These are phyloP conservation scores for Argyrosomus regius DNA, from an alignment of 2,797 vertebrate genomes.

Conservation along the genomic window DNA sequence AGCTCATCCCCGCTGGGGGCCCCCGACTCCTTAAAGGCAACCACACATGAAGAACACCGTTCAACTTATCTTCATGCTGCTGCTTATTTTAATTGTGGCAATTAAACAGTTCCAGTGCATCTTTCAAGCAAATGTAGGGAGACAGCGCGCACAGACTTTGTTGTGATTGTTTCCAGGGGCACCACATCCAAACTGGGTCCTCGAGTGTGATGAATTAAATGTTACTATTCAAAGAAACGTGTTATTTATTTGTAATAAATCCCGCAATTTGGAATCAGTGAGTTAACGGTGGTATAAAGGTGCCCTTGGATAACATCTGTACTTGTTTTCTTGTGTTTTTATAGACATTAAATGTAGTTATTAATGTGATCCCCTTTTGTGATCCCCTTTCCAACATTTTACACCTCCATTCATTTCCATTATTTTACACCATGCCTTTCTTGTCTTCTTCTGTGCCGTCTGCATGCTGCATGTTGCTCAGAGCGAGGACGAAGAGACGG, in stretches of 20 bases:
- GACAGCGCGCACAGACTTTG: not conserved
- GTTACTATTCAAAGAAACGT: not conserved
- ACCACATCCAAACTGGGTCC: constrained; percentile 4
- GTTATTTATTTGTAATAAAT: not conserved
- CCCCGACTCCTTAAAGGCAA: constrained; percentile 21
- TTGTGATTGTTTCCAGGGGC: constrained; percentile 23
- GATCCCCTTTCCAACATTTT: constrained; percentile 28
- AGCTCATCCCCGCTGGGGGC: constrained; percentile 16
- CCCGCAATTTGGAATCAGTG: not conserved
- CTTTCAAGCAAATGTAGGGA: constrained; percentile 1
- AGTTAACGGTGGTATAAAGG: not conserved
- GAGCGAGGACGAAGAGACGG: constrained; percentile 90
- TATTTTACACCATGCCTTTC: constrained; percentile 69
- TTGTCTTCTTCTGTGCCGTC: constrained; percentile 82
- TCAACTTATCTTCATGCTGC: constrained; percentile 5
- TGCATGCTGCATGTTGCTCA: constrained; percentile 87
- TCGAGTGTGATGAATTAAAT: not conserved
- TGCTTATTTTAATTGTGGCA: constrained; percentile 15
- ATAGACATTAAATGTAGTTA: not conserved
- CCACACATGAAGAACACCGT: constrained; percentile 28
- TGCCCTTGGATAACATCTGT: constrained; percentile 16
- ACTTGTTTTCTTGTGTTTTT: constrained; percentile 3
- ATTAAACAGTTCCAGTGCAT: constrained; percentile 10
- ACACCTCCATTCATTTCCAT: constrained; percentile 57
- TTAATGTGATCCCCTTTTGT: constrained; percentile 27